phyloP scores from a whole-genome alignment of 1,140 invertebrate species.

The Pseudomyrmex gracilis region DNA sequence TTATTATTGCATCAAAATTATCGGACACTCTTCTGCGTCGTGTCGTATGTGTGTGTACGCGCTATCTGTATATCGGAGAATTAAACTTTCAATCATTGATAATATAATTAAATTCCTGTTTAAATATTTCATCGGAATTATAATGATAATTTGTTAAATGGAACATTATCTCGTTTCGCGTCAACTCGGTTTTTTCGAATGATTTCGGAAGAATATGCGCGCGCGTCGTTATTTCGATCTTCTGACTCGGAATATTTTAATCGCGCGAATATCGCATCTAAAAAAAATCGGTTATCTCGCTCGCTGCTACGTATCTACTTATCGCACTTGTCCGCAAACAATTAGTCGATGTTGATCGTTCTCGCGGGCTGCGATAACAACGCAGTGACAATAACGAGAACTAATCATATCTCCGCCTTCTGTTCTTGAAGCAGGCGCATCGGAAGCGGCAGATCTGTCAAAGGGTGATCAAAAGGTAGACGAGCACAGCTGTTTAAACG shows the following conservation, averaged over 20 bases:
- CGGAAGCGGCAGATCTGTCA: slow-evolving; percentile 30
- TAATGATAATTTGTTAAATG: neutral
- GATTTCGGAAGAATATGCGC: neutral
- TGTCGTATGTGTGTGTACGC: neutral
- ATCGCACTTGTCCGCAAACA: slow-evolving; percentile 2
- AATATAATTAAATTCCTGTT: slow-evolving; percentile 8
- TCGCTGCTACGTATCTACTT: neutral
- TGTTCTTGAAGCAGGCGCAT: slow-evolving; percentile 53
- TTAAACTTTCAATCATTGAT: neutral
- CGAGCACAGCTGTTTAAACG: slow-evolving; percentile 28
- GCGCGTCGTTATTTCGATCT: neutral
- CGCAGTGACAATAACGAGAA: neutral
- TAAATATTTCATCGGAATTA: neutral
- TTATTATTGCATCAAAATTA: neutral
- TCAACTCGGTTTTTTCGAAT: slow-evolving; percentile 1
- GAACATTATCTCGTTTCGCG: neutral
- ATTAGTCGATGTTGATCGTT: neutral
- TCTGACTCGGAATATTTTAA: neutral
- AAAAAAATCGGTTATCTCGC: neutral
- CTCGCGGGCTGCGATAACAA: neutral
- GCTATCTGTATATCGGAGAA: neutral
- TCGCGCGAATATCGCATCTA: neutral
- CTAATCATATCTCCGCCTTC: slow-evolving; percentile 9
- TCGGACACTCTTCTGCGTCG: neutral
- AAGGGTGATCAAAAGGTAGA: slow-evolving; percentile 49